These are phyloP conservation scores for Pteronotus mesoamericanus DNA, from an alignment of 2,797 vertebrate genomes.

Conservation along the genomic window DNA sequence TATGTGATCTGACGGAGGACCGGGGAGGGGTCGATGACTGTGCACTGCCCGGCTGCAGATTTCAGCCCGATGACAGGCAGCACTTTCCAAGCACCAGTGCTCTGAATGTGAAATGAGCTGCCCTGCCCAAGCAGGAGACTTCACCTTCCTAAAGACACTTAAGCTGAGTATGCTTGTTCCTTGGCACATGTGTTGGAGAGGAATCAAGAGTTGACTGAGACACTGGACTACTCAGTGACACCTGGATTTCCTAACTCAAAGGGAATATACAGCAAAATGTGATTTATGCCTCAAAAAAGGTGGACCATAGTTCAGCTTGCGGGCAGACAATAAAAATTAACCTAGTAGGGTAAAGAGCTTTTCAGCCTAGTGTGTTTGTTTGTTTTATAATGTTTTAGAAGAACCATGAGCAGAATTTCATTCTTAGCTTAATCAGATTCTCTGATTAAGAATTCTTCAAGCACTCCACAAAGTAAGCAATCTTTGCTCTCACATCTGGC, in stretches of 20 bases:
- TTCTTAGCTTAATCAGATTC: constrained; percentile 57
- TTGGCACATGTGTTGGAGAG: background rate
- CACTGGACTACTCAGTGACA: background rate
- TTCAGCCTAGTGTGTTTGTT: background rate
- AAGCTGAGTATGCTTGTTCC: background rate
- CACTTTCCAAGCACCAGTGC: background rate
- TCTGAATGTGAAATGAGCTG: background rate
- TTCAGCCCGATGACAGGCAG: background rate
- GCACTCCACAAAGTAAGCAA: constrained; percentile 48
- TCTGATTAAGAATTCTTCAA: constrained; percentile 64
- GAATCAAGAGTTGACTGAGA: background rate
- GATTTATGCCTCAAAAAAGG: background rate
- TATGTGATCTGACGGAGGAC: background rate
- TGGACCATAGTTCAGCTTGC: background rate
- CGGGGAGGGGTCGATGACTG: background rate
- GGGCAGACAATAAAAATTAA: constrained; percentile 16
- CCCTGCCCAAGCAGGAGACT: background rate
- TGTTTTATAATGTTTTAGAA: constrained; percentile 56
- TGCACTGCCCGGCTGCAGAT: background rate
- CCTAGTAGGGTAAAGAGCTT: background rate
- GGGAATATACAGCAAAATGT: background rate
- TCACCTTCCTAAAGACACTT: background rate
- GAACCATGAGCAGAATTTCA: constrained; percentile 35
- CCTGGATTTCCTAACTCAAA: background rate
- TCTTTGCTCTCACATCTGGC: constrained; percentile 67